Evolutionary conservation across 2,888 invertebrate species (phyloP).

Genomic region (Xestobium rufovillosum): DNA sequence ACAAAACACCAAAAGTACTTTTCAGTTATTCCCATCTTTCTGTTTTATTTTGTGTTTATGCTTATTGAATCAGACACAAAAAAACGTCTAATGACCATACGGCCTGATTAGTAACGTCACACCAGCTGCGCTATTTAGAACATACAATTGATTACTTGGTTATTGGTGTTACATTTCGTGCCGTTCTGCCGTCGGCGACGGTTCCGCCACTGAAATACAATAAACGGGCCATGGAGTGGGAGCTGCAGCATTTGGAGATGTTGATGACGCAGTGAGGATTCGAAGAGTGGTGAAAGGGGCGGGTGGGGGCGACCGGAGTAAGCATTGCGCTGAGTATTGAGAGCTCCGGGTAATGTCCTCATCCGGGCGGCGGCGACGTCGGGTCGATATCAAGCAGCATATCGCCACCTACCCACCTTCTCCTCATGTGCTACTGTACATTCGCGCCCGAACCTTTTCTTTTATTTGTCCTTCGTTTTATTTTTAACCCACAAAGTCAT

Average conservation of each 20-base stretch:
- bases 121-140: no score
- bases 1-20: no score
- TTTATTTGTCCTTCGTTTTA: slow-evolving; percentile 18
- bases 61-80: no score
- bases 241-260: slow-evolving; percentile 31
- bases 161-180: no score
- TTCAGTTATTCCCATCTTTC: no score
- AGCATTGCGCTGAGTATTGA: slow-evolving; percentile 39
- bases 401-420: slow-evolving; percentile 30
- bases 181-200: no score
- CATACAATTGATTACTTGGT: no score
- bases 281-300: slow-evolving; percentile 23
- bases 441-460: slow-evolving; percentile 22
- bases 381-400: slow-evolving; percentile 40
- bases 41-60: no score
- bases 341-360: slow-evolving; percentile 45
- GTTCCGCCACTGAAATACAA: no score
- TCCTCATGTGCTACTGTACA: slow-evolving; percentile 37
- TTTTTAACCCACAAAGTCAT: slow-evolving; percentile 12
- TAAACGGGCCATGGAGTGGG: no score
- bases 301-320: slow-evolving; percentile 27
- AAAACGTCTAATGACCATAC: no score
- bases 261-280: slow-evolving; percentile 29
- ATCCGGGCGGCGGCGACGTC: slow-evolving; percentile 37
- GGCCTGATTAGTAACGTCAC: no score